Evolutionary conservation across 2,888 invertebrate species (phyloP).

Genomic region (Cylloceria caligata): DNA sequence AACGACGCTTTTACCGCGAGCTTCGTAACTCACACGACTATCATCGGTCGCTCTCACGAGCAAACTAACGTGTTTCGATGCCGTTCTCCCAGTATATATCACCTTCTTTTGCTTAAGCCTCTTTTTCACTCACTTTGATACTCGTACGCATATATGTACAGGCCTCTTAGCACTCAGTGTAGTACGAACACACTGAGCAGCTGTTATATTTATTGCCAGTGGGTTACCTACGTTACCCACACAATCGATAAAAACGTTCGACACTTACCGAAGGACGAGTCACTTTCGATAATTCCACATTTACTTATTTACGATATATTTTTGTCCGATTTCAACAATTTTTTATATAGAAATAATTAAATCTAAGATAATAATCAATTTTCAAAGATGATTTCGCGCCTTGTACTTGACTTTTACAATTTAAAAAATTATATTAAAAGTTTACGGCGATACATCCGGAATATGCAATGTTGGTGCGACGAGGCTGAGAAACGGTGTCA

Average conservation of each 20-base stretch:
- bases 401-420: not conserved
- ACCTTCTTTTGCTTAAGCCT: not conserved
- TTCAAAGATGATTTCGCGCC: too few relatives aligned
- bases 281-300: not conserved
- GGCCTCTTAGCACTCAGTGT: not conserved
- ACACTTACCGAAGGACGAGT: conserved; percentile 19
- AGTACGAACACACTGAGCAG: not conserved
- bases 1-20: conserved; percentile 2
- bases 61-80: conserved; percentile 64
- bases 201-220: conserved; percentile 45
- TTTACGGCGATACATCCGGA: not conserved
- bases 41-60: conserved; percentile 59
- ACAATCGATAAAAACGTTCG: conserved; percentile 49
- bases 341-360: not conserved
- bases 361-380: not conserved
- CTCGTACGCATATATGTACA: not conserved
- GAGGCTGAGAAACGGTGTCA: not conserved
- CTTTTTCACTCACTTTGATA: not conserved
- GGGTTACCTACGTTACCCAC: conserved; percentile 54
- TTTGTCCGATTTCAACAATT: not conserved
- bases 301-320: not conserved
- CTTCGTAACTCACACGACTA: conserved; percentile 23
- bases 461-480: not conserved
- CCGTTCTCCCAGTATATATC: conserved; percentile 53
- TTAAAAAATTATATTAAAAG: not conserved